Percentiles rank a stretch among this genome's conserved stretches.
These are phyloP conservation scores for Drosophila lini DNA, from an alignment of 1,140 invertebrate genomes.

Conservation along the genomic window DNA sequence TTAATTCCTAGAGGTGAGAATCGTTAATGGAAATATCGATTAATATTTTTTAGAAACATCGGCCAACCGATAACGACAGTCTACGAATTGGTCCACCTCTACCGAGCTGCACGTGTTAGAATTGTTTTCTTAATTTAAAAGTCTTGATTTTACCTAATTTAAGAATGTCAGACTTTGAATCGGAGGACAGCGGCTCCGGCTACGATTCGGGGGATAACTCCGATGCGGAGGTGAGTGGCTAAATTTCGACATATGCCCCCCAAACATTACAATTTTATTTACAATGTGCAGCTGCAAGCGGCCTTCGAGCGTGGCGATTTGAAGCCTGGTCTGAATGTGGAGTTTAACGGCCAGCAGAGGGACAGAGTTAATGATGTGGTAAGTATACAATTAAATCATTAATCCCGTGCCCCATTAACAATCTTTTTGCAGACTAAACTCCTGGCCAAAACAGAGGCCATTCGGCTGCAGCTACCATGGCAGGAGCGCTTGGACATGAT, in stretches of 20 bases:
- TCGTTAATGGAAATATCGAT: neutral
- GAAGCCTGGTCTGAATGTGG: slow-evolving; percentile 93
- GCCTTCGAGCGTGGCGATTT: slow-evolving; percentile 92
- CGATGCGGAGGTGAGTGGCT: slow-evolving; percentile 65
- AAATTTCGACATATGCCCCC: too few species aligned
- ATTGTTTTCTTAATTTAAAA: slow-evolving; percentile 58
- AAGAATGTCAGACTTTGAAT: slow-evolving; percentile 76
- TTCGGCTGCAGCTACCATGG: slow-evolving; percentile 92
- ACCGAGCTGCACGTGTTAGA: slow-evolving; percentile 65
- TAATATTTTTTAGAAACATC: neutral
- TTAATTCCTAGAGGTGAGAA: neutral
- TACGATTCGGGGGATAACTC: slow-evolving; percentile 79
- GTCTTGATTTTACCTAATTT: slow-evolving; percentile 23
- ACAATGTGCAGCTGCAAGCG: slow-evolving; percentile 89
- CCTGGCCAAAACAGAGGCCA: slow-evolving; percentile 89
- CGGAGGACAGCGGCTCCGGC: slow-evolving; percentile 69
- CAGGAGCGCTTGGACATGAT: slow-evolving; percentile 93
- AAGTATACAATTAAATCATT: slow-evolving; percentile 55
- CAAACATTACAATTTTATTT: neutral
- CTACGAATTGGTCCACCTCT: slow-evolving; percentile 3
- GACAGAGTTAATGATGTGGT: slow-evolving; percentile 88
- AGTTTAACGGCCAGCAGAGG: slow-evolving; percentile 86
- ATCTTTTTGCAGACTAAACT: slow-evolving; percentile 87
- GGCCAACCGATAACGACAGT: neutral
- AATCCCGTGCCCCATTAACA: neutral